phyloP scores from a whole-genome alignment of 1,140 invertebrate genomes.

The Cepaea nemoralis region DNA sequence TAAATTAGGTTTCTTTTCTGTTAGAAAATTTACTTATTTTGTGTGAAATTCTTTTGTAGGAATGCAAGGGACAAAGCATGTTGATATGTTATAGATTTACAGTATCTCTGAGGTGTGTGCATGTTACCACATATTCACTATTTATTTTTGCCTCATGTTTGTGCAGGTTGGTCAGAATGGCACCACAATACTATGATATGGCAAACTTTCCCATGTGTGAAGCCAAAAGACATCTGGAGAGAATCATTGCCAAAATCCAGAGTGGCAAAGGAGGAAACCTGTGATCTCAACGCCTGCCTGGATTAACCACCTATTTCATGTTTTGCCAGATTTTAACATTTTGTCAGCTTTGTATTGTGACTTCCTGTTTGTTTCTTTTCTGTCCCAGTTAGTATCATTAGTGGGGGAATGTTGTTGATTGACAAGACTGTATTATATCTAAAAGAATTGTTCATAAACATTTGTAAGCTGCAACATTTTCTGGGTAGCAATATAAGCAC shows the following conservation, averaged over 20 bases:
- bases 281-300: not conserved
- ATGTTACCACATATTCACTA: no score
- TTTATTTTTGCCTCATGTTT: no score
- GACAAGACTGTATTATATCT: no score
- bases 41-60: not conserved
- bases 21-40: not conserved
- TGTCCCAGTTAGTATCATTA: no score
- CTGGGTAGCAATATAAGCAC: no score
- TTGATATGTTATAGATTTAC: not conserved
- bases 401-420: no score
- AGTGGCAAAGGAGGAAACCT: constrained; percentile 28
- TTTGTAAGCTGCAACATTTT: no score
- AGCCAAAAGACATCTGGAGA: constrained; percentile 87
- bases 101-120: not conserved
- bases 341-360: not conserved
- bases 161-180: constrained; percentile 90
- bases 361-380: no score
- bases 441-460: no score
- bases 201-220: constrained; percentile 98
- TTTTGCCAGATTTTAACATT: not conserved
- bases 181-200: constrained; percentile 98
- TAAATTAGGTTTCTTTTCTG: no score
- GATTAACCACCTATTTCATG: not conserved
- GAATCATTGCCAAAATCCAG: constrained; percentile 67
- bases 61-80: not conserved